Evolutionary conservation across 2,797 vertebrate species (phyloP), one percentile per base, ranked within the genome.

Genomic region (Propithecus perrieri): DNA sequence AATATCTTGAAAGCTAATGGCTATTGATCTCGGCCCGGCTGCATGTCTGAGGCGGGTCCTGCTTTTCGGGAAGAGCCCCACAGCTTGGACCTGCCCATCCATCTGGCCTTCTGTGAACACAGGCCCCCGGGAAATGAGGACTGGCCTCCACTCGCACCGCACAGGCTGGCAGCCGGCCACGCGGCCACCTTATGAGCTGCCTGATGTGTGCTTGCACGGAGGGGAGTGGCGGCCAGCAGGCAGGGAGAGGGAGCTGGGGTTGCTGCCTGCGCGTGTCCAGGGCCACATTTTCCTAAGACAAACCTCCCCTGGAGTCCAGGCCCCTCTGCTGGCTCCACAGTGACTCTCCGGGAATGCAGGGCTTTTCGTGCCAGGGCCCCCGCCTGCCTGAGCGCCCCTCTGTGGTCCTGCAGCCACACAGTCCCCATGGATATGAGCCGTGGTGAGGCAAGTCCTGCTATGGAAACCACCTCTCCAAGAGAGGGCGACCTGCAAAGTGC

Each of bases 11-110:
- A 87, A 84, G 85, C 69, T 97, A 97, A 96, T 97, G 80, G 89
- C 10, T 98, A 96, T 75, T 0, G 95, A 89, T 96, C 93, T 12
- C 7, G 17, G 61, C 75, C 97, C 78, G 92, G 93, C 97, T 30
- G 41, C 17, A 0, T 1, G 0, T 95, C 91, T 61, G 46, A 53
- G 71, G 53, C 9, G 15, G 24, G 12, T 78, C 91, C 91, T 26
- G 50, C 84, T 72, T 97, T 92, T 96, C n/a, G 38, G 89, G 97
- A 90, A 89, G 79, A 55, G 33, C 92, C 13, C 88, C 1, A 0
- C 28, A 43, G 96, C 61, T 8, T 55, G 93, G 96, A 89, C 92
- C 95, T 2, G 28, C 50, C 75, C 1, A 0, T 5, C 80, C 4
- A 0, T 5, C 43, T 43, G 94, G 74, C 55, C 61, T 78, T 14